Conservation (phyloP, 2,888 invertebrate species). For the Hemithea aestivaria region DNA sequence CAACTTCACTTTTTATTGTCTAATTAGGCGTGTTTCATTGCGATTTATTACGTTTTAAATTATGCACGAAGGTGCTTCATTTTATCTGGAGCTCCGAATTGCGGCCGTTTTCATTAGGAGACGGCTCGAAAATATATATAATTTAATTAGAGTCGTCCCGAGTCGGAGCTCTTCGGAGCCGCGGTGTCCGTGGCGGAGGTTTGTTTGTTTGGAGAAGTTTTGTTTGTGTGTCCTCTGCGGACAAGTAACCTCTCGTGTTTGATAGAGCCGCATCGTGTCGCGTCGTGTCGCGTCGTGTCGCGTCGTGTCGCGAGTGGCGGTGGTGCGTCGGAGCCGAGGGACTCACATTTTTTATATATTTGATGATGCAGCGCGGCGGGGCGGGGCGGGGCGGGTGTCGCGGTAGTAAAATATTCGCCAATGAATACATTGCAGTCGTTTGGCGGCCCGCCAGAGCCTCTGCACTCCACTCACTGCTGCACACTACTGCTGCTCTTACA, state of each 20-base stretch:
- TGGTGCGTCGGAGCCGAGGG: conserved; percentile 13
- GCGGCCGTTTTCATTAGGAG: conserved; percentile 55
- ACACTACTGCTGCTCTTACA: no score
- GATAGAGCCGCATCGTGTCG: no score
- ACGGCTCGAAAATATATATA: conserved; percentile 51
- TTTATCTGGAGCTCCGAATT: conserved; percentile 39
- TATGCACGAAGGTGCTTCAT: conserved; percentile 50
- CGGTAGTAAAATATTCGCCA: conserved; percentile 24
- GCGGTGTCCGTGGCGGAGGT: no score
- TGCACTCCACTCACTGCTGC: no score
- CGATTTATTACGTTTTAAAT: conserved; percentile 63
- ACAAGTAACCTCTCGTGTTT: no score
- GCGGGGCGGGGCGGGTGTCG: no score
- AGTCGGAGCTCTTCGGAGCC: conserved; percentile 2
- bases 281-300: no score
- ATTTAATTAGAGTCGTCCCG: conserved; percentile 44
- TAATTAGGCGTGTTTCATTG: conserved; percentile 55
- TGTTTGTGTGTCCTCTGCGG: no score
- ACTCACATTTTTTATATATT: conserved; percentile 22
- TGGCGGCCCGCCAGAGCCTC: conserved; percentile 36
- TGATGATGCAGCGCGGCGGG: conserved; percentile 18
- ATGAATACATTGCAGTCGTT: conserved; percentile 31
- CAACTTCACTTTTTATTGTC: conserved; percentile 40
- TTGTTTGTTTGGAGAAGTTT: no score
- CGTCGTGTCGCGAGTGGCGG: neutral